These are phyloP conservation scores for Psilanteris sp. DNA, from an alignment of 1,140 invertebrate genomes.

Conservation along the genomic window DNA sequence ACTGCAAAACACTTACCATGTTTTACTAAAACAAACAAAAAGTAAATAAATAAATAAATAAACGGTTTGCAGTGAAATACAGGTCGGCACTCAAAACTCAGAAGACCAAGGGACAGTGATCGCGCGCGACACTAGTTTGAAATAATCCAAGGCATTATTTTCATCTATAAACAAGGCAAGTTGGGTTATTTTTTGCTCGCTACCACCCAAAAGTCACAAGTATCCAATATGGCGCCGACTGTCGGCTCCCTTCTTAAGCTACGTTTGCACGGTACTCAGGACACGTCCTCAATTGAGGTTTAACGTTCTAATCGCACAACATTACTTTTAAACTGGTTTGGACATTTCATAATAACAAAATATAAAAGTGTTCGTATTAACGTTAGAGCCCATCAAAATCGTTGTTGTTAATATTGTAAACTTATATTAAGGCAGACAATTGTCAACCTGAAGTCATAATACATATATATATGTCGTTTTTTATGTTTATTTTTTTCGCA, in stretches of 20 bases:
- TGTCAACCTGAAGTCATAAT: too few relatives aligned
- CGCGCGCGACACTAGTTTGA: conserved; percentile 54
- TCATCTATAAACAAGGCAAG: conserved; percentile 63
- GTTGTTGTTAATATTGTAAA: too few relatives aligned
- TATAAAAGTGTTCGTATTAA: too few relatives aligned
- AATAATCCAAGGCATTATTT: conserved; percentile 72
- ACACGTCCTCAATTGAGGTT: too few relatives aligned
- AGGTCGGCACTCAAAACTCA: conserved; percentile 21
- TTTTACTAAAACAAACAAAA: conserved; percentile 43
- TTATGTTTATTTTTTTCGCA: too few relatives aligned
- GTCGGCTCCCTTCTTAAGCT: conserved; percentile 47
- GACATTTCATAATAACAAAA: too few relatives aligned
- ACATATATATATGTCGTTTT: too few relatives aligned
- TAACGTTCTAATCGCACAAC: too few relatives aligned
- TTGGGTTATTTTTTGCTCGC: conserved; percentile 71
- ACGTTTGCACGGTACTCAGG: not conserved
- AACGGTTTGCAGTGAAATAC: conserved; percentile 13
- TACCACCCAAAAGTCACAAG: conserved; percentile 76
- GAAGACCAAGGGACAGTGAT: not conserved
- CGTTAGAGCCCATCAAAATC: too few relatives aligned
- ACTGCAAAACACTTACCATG: conserved; percentile 69
- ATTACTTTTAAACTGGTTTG: too few relatives aligned
- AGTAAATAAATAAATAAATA: conserved; percentile 44
- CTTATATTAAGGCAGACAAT: too few relatives aligned
- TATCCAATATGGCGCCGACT: conserved; percentile 75